Conservation (phyloP, 2,888 invertebrate species). For the Petrophora chlorosata region DNA sequence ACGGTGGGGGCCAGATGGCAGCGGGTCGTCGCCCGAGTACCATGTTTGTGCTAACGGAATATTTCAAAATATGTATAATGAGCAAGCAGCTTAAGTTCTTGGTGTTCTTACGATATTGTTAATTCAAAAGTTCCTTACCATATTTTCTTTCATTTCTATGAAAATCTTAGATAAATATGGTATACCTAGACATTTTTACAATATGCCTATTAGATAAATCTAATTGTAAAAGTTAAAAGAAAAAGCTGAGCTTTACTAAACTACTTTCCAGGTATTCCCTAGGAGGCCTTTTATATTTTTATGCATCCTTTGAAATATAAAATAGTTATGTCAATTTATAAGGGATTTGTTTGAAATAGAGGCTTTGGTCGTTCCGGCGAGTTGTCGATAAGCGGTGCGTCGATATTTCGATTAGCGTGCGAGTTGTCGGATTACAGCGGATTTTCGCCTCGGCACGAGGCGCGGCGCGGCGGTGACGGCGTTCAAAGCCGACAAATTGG, state of each 20-base stretch:
- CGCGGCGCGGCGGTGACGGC: conserved; percentile 39
- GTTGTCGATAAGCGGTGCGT: conserved; percentile 69
- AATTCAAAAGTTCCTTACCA: no score
- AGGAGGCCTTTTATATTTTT: not conserved
- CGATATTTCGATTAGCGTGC: conserved; percentile 81
- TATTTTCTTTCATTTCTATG: no score
- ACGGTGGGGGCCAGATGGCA: conserved; percentile 75
- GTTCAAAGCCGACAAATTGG: conserved; percentile 68
- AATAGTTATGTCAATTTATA: conserved; percentile 13
- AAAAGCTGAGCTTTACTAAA: no score
- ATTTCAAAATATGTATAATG: conserved; percentile 24
- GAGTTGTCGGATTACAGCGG: conserved; percentile 76
- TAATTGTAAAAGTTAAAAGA: no score
- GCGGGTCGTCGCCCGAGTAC: conserved; percentile 53
- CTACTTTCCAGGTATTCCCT: no score
- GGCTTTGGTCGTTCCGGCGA: conserved; percentile 32
- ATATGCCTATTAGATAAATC: no score
- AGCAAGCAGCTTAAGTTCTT: conserved; percentile 1
- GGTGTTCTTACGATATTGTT: no score
- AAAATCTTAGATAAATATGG: no score
- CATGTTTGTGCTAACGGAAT: conserved; percentile 48
- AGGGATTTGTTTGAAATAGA: conserved; percentile 26
- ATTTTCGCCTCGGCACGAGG: conserved; percentile 72
- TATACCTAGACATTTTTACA: no score
- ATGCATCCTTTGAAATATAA: not conserved